Percentiles rank a stretch among this genome's conserved stretches.
phyloP scores from a whole-genome alignment of 2,888 invertebrate genomes.

The Harpalus rubripes region DNA sequence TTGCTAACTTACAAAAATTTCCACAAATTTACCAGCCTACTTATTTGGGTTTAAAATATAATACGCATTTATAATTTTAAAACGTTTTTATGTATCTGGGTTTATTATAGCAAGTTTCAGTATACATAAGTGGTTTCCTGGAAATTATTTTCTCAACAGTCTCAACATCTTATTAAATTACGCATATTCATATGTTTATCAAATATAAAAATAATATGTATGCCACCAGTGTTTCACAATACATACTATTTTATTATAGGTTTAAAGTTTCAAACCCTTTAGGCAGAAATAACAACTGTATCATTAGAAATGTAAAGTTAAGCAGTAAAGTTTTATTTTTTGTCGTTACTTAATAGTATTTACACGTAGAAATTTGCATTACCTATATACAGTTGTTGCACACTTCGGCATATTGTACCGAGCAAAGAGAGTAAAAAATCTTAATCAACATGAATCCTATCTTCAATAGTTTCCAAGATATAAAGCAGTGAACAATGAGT shows the following conservation, averaged over 20 bases:
- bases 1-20: background rate
- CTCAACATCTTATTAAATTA: background rate
- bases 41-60: background rate
- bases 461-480: no score
- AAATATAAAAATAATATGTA: background rate
- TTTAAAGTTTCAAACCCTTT: background rate
- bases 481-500: no score
- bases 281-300: background rate
- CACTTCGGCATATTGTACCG: no score
- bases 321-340: background rate
- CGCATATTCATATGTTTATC: background rate
- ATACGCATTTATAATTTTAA: no score
- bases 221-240: background rate
- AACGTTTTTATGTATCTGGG: no score
- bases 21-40: background rate
- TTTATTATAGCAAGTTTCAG: no score
- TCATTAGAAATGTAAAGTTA: background rate
- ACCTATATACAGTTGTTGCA: no score
- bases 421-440: no score
- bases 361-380: no score
- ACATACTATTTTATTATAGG: background rate
- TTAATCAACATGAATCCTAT: no score
- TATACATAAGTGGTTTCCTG: background rate
- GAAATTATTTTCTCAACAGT: background rate
- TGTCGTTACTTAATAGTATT: no score